These are phyloP conservation scores for Sarcoramphus papa DNA, from an alignment of 2,797 vertebrate species.

Conservation along the genomic window DNA sequence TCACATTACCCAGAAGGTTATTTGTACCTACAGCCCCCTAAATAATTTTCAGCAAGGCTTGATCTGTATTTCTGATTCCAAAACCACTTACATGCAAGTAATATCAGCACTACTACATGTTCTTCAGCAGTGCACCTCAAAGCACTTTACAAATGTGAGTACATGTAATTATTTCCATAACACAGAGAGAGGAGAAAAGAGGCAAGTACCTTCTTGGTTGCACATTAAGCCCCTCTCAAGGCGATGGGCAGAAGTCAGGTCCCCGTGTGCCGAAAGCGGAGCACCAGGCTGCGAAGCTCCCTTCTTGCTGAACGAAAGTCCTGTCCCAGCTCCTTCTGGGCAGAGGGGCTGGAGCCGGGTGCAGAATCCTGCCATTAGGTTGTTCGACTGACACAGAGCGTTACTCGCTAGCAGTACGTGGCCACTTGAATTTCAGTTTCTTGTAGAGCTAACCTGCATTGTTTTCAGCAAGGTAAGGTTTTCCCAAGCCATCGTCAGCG, in stretches of 20 bases:
- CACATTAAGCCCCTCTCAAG: neutral
- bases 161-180: neutral
- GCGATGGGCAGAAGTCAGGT: neutral
- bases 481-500: neutral
- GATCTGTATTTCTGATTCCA: neutral
- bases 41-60: neutral
- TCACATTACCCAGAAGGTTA: neutral
- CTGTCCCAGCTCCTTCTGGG: neutral
- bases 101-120: neutral
- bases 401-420: neutral
- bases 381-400: accelerated
- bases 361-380: neutral
- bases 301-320: neutral
- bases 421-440: neutral
- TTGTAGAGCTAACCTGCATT: neutral
- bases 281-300: neutral
- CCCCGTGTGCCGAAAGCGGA: accelerated
- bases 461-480: neutral
- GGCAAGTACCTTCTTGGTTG: neutral
- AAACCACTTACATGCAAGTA: neutral
- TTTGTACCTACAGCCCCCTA: neutral
- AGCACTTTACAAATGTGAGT: neutral
- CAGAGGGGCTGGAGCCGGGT: accelerated
- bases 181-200: neutral
- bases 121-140: neutral